These are phyloP conservation scores for Arbacia lixula DNA, from an alignment of 53 echinoderm and acorn worm genomes.

Conservation along the genomic window DNA sequence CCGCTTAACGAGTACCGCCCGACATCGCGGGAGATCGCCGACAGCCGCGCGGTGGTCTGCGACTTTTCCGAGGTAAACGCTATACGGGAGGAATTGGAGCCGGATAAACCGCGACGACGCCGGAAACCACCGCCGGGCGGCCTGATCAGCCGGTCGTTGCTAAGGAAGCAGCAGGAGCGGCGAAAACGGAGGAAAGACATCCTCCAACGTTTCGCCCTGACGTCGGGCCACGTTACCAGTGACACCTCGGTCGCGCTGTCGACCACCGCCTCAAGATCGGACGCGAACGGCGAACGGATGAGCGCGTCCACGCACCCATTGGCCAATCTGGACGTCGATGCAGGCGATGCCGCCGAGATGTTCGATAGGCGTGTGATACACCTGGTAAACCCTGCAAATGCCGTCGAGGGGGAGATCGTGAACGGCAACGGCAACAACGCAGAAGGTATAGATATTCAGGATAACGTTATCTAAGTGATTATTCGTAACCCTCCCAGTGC, in stretches of 20 bases:
- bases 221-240: not conserved
- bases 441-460: no score
- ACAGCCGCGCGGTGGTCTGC: not conserved
- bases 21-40: constrained; percentile 26
- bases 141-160: no score
- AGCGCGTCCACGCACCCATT: no score
- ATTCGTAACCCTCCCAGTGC: no score
- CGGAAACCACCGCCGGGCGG: no score
- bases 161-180: no score
- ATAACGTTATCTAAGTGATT: no score
- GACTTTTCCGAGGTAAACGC: constrained; percentile 8
- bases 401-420: not conserved
- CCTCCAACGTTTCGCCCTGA: not conserved
- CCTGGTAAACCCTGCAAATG: not conserved
- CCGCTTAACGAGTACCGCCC: constrained; percentile 30
- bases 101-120: not conserved
- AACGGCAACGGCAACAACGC: constrained; percentile 3
- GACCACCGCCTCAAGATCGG: no score
- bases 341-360: not conserved
- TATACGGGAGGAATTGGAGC: not conserved
- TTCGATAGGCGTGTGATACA: not conserved
- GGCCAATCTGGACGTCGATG: not conserved
- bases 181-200: not conserved
- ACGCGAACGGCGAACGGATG: no score
- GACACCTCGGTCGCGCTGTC: not conserved